A percentile compares a stretch with the other conserved stretches of the same genome.
phyloP scores from a whole-genome alignment of 2,797 vertebrate species.

The Sphaeramia orbicularis region DNA sequence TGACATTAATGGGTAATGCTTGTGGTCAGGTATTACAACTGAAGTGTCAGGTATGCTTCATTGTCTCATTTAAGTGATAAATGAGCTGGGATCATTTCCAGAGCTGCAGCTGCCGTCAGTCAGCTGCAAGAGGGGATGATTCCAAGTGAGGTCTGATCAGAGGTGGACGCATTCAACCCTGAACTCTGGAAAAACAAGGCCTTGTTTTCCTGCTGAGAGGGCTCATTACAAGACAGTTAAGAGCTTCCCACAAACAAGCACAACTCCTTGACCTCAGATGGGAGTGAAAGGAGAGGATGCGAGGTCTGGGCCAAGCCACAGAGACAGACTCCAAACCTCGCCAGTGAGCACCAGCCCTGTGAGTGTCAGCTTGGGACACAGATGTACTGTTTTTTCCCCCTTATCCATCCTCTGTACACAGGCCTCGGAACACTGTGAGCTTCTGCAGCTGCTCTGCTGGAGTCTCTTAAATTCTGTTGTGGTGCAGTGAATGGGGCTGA shows the following conservation, averaged over 20 bases:
- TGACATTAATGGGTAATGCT: too few species aligned
- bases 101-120: constrained; percentile 20
- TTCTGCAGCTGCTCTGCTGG: constrained; percentile 35
- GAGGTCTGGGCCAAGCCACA: constrained; percentile 74
- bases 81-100: too few species aligned
- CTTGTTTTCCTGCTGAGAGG: constrained; percentile 74
- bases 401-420: constrained; percentile 21
- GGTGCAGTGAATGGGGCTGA: constrained; percentile 8
- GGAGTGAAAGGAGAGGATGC: constrained; percentile 70
- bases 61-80: too few species aligned
- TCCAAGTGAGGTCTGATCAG: constrained; percentile 29
- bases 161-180: constrained; percentile 52
- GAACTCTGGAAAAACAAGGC: constrained; percentile 71
- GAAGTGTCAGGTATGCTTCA: too few species aligned
- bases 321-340: constrained; percentile 64
- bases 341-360: constrained; percentile 70
- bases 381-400: constrained; percentile 42
- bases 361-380: constrained; percentile 71
- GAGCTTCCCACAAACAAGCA: constrained; percentile 73
- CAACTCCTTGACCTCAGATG: constrained; percentile 77
- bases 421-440: constrained; percentile 22
- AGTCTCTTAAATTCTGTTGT: constrained; percentile 1
- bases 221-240: constrained; percentile 69
- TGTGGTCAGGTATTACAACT: too few species aligned
- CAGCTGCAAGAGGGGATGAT: constrained; percentile 18